Evolutionary conservation across 2,113 vertebrate species (phyloP), one percentile per base, ranked within the genome.

Genomic region (Tretioscincus oriximinensis): DNA sequence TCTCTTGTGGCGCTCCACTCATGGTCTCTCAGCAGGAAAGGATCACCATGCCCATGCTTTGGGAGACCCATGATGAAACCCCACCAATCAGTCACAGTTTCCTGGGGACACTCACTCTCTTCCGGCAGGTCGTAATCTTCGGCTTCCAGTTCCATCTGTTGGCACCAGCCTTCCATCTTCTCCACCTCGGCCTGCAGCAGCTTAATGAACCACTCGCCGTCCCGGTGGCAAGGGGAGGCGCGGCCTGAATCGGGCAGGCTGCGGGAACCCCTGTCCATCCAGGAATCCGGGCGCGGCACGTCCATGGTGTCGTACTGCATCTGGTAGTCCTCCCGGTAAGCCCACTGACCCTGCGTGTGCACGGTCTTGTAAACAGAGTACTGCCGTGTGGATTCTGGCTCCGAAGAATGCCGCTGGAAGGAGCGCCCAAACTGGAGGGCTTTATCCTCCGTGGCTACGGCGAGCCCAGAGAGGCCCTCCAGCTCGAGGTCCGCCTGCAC

Each of bases 291-390:
- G 90, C 94, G 97, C 1, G 93, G 92, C 90, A 95, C 93, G 84
- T 96, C 95, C 79, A 97, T 95, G 1, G 95, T 92, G 72, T 96
- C 94, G 16, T 97, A 99, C 92, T 97, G 96, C 87, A 96, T 95
- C 91, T 98, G 97, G 92, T 97, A 96, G 84, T 98, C 97, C 92
- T 99, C 98, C 75, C 97, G 96, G 94, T 99, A 98, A 21, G 97
- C 97, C 98, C 98, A 99, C 90, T 99, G 97, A 77, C 98, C 97
- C 92, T 99, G 98, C 1, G 98, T 99, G 95, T 99, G 98, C 89
- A 99, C 98, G 0, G 98, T 99, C 87, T 98, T 97, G 94, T 97
- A 98, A 88, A 99, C 98, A 0, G 96, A 94, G 85, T 96, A 98
- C 92, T 97, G 97, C 87, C 96, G 94, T 2, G 96, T 95, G 18